Conservation (phyloP, 2,113 vertebrate species). For the Ameiurus melas region DNA sequence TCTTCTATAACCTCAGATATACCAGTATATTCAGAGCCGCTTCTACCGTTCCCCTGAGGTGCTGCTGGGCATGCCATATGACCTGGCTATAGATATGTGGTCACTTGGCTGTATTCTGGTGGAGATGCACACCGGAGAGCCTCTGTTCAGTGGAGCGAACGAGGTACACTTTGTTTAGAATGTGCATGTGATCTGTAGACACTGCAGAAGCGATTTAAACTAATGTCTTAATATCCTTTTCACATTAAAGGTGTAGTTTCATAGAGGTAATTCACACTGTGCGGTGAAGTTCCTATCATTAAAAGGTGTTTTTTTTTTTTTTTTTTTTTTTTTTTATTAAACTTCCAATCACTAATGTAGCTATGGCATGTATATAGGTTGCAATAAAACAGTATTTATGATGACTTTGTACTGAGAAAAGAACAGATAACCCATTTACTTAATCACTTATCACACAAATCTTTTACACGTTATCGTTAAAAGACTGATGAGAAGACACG, state of each 20-base stretch:
- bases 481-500: neutral
- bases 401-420: neutral
- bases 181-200: neutral
- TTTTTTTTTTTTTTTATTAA: neutral
- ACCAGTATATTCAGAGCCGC: slow-evolving; percentile 99
- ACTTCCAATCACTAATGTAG: neutral
- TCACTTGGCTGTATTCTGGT: slow-evolving; percentile 98
- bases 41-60: slow-evolving; percentile 99
- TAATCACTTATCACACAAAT: neutral
- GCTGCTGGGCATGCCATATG: slow-evolving; percentile 99
- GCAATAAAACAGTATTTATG: neutral
- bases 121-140: slow-evolving; percentile 99
- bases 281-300: neutral
- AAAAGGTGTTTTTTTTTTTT: too few relatives aligned
- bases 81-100: slow-evolving; percentile 99
- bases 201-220: neutral
- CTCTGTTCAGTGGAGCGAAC: slow-evolving; percentile 97
- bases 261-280: neutral
- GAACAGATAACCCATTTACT: neutral
- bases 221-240: neutral
- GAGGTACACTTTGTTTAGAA: slow-evolving; percentile 73
- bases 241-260: neutral
- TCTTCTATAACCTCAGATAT: slow-evolving; percentile 79
- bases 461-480: neutral
- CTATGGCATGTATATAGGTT: neutral